Percentiles rank a stretch among this genome's conserved stretches.
Conservation (phyloP, 2,888 invertebrate genomes). For the Argyresthia goedartella region DNA sequence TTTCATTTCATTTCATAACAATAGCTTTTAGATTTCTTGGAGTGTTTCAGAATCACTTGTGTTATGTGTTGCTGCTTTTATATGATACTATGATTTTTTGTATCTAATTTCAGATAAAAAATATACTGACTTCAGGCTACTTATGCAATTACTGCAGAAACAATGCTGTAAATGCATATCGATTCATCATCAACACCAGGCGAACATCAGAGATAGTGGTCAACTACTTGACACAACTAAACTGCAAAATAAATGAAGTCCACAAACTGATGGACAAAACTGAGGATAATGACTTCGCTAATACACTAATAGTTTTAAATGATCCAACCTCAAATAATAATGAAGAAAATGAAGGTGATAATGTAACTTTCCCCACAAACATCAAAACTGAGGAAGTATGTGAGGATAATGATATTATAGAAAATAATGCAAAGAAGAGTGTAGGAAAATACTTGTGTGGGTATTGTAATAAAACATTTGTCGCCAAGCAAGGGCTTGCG, state of each 20-base stretch:
- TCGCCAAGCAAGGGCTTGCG: background rate
- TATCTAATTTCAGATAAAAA: background rate
- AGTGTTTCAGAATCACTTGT: too few relatives aligned
- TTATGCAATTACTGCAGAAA: background rate
- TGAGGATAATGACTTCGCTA: background rate
- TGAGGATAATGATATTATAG: background rate
- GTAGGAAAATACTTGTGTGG: background rate
- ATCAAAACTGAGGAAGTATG: background rate
- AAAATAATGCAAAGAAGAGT: background rate
- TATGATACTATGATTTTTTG: background rate
- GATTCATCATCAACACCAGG: background rate
- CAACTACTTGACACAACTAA: background rate
- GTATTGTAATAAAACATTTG: constrained; percentile 1
- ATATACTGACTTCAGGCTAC: background rate
- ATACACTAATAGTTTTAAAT: constrained; percentile 1
- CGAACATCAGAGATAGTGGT: background rate
- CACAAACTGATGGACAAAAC: background rate
- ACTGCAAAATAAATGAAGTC: background rate
- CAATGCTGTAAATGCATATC: background rate
- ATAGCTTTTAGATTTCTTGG: too few relatives aligned
- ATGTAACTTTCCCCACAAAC: background rate
- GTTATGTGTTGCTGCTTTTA: too few relatives aligned
- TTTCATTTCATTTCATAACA: too few relatives aligned
- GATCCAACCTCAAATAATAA: background rate
- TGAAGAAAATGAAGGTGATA: background rate